Conservation (phyloP, 1,140 invertebrate species). For the Drosophila hydei region DNA sequence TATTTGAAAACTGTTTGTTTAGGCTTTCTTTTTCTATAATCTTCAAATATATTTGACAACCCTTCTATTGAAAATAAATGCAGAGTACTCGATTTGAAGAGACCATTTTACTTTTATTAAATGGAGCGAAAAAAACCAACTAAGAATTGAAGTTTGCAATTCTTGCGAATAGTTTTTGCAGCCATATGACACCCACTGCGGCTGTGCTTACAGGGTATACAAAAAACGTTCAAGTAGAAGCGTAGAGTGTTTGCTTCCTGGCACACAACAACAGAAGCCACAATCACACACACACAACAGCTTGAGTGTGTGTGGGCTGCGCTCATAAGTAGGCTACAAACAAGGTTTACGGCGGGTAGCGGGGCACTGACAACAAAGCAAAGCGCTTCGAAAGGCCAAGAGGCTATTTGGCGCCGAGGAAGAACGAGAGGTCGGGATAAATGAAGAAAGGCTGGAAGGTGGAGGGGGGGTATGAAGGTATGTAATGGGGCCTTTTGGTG, state of each 20-base stretch:
- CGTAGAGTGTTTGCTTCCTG: conserved; percentile 77
- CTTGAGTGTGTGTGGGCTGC: conserved; percentile 46
- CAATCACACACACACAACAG: conserved; percentile 54
- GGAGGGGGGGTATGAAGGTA: background rate
- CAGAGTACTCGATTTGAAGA: too few relatives aligned
- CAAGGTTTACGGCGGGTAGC: background rate
- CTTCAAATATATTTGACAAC: too few relatives aligned
- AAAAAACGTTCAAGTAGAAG: conserved; percentile 53
- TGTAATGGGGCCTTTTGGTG: conserved; percentile 8
- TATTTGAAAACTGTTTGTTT: too few relatives aligned
- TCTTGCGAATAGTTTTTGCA: background rate
- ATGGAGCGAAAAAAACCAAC: too few relatives aligned
- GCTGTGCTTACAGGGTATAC: conserved; percentile 11
- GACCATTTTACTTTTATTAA: too few relatives aligned
- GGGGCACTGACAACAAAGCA: conserved; percentile 67
- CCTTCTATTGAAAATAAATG: too few relatives aligned
- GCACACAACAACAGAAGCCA: conserved; percentile 51
- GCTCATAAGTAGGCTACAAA: conserved; percentile 63
- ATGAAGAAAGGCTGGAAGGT: conserved; percentile 8
- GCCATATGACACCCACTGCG: background rate
- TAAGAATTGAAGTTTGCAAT: too few relatives aligned
- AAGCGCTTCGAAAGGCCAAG: conserved; percentile 39
- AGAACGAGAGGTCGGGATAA: background rate
- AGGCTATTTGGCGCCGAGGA: too few relatives aligned
- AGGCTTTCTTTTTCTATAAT: too few relatives aligned